A percentile compares a stretch with the other conserved stretches of the same genome.
Conservation (phyloP, 1,140 invertebrate species). For the Drosophila suzukii region DNA sequence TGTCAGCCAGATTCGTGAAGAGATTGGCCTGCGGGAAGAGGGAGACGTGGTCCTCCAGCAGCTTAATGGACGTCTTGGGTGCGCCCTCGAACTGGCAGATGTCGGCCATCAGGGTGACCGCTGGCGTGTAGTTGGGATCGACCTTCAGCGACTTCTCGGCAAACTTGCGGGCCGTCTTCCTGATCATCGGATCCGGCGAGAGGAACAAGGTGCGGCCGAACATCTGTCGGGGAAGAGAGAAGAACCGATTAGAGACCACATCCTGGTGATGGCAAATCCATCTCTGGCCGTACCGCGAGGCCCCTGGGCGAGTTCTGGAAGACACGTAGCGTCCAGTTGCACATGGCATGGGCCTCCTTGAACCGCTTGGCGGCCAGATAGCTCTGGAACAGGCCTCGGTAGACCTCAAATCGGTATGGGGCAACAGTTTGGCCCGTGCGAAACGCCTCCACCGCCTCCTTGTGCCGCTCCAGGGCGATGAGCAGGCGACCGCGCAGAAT, state of each 20-base stretch:
- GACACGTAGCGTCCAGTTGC: constrained; percentile 56
- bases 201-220: constrained; percentile 64
- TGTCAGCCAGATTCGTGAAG: constrained; percentile 67
- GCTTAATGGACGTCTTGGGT: constrained; percentile 44
- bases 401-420: constrained; percentile 84
- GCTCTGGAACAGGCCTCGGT: constrained; percentile 68
- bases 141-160: constrained; percentile 68
- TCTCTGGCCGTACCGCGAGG: constrained; percentile 43
- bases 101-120: constrained; percentile 64
- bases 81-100: constrained; percentile 62
- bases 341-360: constrained; percentile 71
- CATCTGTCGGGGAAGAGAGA: constrained; percentile 37
- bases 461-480: constrained; percentile 88
- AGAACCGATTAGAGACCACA: background rate
- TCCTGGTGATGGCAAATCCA: background rate
- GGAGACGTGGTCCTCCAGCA: constrained; percentile 69
- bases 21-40: constrained; percentile 62
- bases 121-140: constrained; percentile 71
- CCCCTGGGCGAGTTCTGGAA: constrained; percentile 69
- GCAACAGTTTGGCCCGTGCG: constrained; percentile 88
- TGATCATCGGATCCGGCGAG: constrained; percentile 32
- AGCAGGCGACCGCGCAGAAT: constrained; percentile 89
- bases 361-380: constrained; percentile 63
- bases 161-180: constrained; percentile 62
- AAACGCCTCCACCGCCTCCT: constrained; percentile 89